These are phyloP conservation scores for Cardiocondyla obscurior DNA, from an alignment of 1,140 invertebrate species.

Conservation along the genomic window DNA sequence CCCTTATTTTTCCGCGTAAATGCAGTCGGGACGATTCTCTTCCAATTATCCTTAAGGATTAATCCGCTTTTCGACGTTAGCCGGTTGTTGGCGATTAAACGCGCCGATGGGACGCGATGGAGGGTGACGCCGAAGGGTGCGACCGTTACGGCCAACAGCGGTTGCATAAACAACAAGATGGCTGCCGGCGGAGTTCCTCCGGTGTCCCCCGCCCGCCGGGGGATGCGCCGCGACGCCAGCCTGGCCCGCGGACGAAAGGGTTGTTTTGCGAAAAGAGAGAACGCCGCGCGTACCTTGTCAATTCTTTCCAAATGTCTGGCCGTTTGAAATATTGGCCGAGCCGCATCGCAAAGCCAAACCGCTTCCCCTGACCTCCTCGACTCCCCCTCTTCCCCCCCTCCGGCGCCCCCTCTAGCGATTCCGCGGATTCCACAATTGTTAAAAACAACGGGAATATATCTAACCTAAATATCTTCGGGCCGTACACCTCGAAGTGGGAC, in stretches of 20 bases:
- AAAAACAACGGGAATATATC: constrained; percentile 66
- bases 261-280: constrained; percentile 76
- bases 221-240: constrained; percentile 72
- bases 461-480: constrained; percentile 30
- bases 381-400: background rate
- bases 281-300: constrained; percentile 71
- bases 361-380: background rate
- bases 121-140: constrained; percentile 65
- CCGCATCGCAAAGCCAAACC: constrained; percentile 68
- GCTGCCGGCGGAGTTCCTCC: constrained; percentile 69
- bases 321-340: constrained; percentile 73
- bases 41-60: constrained; percentile 61
- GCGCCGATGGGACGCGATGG: constrained; percentile 58
- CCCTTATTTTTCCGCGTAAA: constrained; percentile 58
- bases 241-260: constrained; percentile 71
- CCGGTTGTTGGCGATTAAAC: constrained; percentile 67
- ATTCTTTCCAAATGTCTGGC: constrained; percentile 75
- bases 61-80: constrained; percentile 60
- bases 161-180: constrained; percentile 83
- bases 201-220: constrained; percentile 1
- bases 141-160: constrained; percentile 74
- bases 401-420: background rate
- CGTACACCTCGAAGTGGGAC: background rate
- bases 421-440: constrained; percentile 51
- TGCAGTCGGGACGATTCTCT: constrained; percentile 53